Evolutionary conservation across 2,888 invertebrate species (phyloP).

Genomic region (Brenthis ino): DNA sequence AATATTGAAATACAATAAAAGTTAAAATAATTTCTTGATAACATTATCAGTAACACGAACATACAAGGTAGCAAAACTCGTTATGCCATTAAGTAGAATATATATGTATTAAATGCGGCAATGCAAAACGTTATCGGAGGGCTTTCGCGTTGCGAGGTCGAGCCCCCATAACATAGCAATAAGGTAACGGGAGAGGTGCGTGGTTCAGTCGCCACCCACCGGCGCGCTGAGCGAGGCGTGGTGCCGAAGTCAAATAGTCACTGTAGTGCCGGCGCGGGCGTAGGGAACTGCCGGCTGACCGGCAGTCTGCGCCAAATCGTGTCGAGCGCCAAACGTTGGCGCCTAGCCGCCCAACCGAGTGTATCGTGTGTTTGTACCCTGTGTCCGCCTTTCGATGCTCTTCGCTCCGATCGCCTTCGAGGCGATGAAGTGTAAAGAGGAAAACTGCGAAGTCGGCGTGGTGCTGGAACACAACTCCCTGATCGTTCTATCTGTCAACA

Average conservation of each 20-base stretch:
- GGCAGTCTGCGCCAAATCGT: slow-evolving; percentile 74
- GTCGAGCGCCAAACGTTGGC: slow-evolving; percentile 63
- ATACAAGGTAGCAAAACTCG: slow-evolving; percentile 14
- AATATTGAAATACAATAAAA: no score
- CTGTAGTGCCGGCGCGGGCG: slow-evolving; percentile 70
- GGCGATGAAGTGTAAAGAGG: slow-evolving; percentile 83
- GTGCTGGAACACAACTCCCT: slow-evolving; percentile 78
- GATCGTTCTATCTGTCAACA: slow-evolving; percentile 78
- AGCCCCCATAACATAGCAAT: slow-evolving; percentile 76
- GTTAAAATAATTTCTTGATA: background rate
- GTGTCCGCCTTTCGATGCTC: slow-evolving; percentile 77
- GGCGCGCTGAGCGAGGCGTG: slow-evolving; percentile 75
- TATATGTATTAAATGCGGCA: slow-evolving; percentile 33
- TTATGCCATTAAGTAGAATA: slow-evolving; percentile 20
- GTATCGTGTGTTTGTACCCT: slow-evolving; percentile 67
- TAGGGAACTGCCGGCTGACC: slow-evolving; percentile 58
- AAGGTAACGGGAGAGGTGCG: slow-evolving; percentile 81
- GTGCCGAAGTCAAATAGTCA: slow-evolving; percentile 73
- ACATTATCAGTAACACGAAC: slow-evolving; percentile 1
- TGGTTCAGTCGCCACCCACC: slow-evolving; percentile 72
- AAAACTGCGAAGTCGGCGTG: slow-evolving; percentile 81
- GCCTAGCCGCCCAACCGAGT: slow-evolving; percentile 51
- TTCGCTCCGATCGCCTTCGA: slow-evolving; percentile 79
- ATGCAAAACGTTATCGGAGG: slow-evolving; percentile 48
- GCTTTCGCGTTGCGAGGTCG: slow-evolving; percentile 72